phyloP scores from a whole-genome alignment of 2,797 vertebrate genomes.

The Linurgus olivaceus region DNA sequence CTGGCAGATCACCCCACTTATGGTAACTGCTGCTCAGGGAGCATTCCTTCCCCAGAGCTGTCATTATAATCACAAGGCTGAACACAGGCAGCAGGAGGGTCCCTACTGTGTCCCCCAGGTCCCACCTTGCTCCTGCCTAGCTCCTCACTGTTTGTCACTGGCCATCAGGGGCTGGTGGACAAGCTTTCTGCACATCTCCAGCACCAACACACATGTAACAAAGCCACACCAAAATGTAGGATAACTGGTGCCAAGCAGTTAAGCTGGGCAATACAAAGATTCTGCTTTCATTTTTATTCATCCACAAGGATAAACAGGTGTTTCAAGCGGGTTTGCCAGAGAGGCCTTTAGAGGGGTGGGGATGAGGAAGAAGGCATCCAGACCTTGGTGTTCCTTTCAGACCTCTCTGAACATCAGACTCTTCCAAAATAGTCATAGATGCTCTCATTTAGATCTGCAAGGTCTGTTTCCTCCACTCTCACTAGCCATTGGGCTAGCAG shows the following conservation, averaged over 20 bases:
- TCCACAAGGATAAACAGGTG: neutral
- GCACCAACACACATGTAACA: neutral
- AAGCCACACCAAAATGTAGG: neutral
- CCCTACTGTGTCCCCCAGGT: rapidly evolving
- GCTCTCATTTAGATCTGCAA: neutral
- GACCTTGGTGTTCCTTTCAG: neutral
- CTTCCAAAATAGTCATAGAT: neutral
- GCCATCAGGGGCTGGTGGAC: neutral
- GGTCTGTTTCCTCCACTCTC: neutral
- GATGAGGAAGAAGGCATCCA: neutral
- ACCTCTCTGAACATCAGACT: neutral
- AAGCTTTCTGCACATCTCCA: neutral
- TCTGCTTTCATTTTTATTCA: neutral
- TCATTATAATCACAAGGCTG: neutral
- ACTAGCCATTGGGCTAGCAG: neutral
- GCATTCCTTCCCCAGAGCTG: neutral
- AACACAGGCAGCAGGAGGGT: neutral
- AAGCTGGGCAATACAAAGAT: neutral
- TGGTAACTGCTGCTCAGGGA: neutral
- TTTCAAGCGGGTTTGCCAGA: neutral
- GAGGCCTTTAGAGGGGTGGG: neutral
- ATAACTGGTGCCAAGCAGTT: neutral
- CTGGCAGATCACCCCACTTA: neutral
- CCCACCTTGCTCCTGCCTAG: neutral
- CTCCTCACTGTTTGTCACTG: neutral